Evolutionary conservation across 1,140 invertebrate species (phyloP).

Genomic region (Nephila pilipes): DNA sequence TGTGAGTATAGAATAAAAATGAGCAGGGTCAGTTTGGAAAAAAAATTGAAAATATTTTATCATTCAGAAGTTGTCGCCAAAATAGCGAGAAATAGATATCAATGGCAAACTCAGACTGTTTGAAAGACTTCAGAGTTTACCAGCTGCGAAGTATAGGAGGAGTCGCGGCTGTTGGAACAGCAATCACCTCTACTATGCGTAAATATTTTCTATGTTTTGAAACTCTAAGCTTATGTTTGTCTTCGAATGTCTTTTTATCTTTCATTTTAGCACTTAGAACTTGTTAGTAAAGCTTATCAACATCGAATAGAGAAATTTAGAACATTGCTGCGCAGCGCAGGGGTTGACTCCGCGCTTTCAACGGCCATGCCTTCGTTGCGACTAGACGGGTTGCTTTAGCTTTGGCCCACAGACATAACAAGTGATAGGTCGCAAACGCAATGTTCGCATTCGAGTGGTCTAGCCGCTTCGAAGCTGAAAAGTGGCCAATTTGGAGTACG

Average conservation of each 20-base stretch:
- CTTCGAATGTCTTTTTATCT: not conserved
- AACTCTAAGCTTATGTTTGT: not conserved
- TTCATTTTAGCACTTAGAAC: not conserved
- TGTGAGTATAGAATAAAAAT: too few species aligned
- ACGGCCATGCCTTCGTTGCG: conserved; percentile 67
- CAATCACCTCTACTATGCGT: not conserved
- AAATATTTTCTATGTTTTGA: conserved; percentile 10
- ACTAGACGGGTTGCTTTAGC: conserved; percentile 59
- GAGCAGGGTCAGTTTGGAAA: not conserved
- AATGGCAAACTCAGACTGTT: not conserved
- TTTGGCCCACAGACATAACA: conserved; percentile 38
- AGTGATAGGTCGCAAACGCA: conserved; percentile 17
- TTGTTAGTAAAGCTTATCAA: not conserved
- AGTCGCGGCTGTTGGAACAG: conserved; percentile 43
- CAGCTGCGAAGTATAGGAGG: not conserved
- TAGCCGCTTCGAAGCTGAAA: conserved; percentile 13
- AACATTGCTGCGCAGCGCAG: not conserved
- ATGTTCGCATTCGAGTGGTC: conserved; percentile 35
- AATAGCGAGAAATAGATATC: not conserved
- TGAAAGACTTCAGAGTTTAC: conserved; percentile 25
- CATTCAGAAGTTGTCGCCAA: not conserved
- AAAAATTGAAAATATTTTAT: not conserved
- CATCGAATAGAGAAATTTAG: not conserved
- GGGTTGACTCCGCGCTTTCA: conserved; percentile 29
- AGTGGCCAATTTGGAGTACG: conserved; percentile 13